Evolutionary conservation across 2,113 vertebrate genomes (phyloP).

Genomic region (Toxotes jaculatrix): DNA sequence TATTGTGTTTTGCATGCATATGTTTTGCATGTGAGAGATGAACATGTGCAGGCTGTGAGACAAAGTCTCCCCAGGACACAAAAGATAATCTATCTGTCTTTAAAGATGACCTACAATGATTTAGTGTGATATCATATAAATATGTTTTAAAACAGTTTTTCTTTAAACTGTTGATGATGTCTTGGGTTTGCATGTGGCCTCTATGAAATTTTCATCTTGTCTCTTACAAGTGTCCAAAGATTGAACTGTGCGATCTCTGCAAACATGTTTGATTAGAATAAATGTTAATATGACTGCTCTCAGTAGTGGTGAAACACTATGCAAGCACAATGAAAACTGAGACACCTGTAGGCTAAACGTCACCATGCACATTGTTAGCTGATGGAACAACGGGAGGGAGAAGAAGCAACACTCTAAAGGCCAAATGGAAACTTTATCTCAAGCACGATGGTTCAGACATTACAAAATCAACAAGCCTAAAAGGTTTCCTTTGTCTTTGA

Average conservation of each 20-base stretch:
- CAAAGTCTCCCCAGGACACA: neutral
- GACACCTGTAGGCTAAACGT: neutral
- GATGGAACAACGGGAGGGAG: neutral
- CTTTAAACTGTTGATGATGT: neutral
- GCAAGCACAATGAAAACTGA: neutral
- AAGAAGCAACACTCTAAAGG: neutral
- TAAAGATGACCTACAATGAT: neutral
- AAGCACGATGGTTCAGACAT: neutral
- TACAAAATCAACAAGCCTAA: neutral
- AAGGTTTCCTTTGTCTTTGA: conserved; percentile 7
- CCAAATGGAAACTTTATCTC: conserved; percentile 8
- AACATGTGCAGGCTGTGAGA: neutral
- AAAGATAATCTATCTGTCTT: neutral
- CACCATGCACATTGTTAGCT: neutral
- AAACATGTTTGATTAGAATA: neutral
- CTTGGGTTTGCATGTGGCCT: neutral
- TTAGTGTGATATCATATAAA: conserved; percentile 12
- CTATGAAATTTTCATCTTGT: neutral
- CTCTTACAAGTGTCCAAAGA: neutral
- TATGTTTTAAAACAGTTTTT: neutral
- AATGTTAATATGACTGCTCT: neutral
- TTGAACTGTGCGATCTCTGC: neutral
- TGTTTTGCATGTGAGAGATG: conserved; percentile 1
- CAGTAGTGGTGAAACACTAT: neutral
- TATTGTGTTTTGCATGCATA: neutral